Percentiles rank a stretch among this genome's conserved stretches.
Evolutionary conservation across 1,140 invertebrate genomes (phyloP).

Genomic region (Idris sp.): DNA sequence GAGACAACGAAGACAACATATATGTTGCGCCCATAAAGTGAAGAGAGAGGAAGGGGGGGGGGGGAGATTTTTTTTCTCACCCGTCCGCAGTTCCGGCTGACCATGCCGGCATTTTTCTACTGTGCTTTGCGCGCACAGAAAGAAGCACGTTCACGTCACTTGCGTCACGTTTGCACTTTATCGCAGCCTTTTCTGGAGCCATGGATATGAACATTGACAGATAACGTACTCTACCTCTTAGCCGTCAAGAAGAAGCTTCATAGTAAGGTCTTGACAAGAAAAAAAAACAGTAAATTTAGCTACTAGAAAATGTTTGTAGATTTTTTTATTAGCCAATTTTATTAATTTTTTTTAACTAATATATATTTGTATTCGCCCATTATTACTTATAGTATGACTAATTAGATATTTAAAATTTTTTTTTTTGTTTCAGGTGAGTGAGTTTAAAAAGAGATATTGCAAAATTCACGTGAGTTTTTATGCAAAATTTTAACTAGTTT

Average conservation of each 20-base stretch:
- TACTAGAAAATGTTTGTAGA: slow-evolving; percentile 18
- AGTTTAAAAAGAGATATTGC: no score
- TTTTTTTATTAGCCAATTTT: no score
- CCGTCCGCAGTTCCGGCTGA: slow-evolving; percentile 42
- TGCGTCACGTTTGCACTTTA: slow-evolving; percentile 61
- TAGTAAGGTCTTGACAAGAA: slow-evolving; percentile 31
- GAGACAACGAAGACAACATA: slow-evolving; percentile 55
- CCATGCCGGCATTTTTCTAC: slow-evolving; percentile 57
- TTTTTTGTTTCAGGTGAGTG: no score
- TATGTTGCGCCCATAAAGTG: slow-evolving; percentile 23
- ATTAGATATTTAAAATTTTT: no score
- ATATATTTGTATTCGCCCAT: no score
- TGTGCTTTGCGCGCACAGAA: slow-evolving; percentile 18
- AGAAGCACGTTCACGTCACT: slow-evolving; percentile 39
- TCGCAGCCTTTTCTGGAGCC: slow-evolving; percentile 56
- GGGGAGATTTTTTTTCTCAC: slow-evolving; percentile 23
- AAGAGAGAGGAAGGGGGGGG: slow-evolving; percentile 15
- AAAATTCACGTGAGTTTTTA: no score
- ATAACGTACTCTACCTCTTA: slow-evolving; percentile 60
- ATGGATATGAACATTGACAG: slow-evolving; percentile 56
- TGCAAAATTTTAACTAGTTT: no score
- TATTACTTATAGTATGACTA: no score
- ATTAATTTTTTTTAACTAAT: no score
- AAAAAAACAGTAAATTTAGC: slow-evolving; percentile 48
- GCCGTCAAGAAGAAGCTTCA: slow-evolving; percentile 39